Conservation (phyloP, 2,888 invertebrate genomes). For the Pteria penguin region DNA sequence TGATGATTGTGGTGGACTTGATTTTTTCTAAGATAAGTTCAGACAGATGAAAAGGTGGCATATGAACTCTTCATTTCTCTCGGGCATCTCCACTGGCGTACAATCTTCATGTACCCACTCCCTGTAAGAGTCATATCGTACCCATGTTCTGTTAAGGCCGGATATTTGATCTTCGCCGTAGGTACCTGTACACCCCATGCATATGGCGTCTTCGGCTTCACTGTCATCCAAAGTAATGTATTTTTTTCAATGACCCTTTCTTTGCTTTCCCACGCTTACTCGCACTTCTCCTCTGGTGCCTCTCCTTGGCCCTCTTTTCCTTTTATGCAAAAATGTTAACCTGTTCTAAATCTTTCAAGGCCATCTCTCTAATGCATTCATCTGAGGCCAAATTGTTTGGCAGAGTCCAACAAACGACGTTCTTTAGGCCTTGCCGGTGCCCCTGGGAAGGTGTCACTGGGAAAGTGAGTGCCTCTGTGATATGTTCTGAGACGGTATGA, state of each 20-base stretch:
- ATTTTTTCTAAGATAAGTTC: too few species aligned
- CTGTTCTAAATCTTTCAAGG: neutral
- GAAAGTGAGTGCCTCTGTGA: neutral
- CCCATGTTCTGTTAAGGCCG: neutral
- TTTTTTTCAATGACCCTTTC: neutral
- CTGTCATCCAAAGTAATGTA: neutral
- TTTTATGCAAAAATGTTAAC: neutral
- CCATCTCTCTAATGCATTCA: neutral
- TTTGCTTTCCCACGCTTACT: neutral
- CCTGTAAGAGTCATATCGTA: neutral
- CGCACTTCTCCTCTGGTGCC: neutral
- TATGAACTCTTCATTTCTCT: neutral
- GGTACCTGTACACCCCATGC: neutral
- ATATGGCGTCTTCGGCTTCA: neutral
- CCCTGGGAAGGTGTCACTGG: neutral
- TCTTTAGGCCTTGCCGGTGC: neutral
- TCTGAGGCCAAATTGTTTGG: neutral
- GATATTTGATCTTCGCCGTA: neutral
- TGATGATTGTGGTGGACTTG: too few species aligned
- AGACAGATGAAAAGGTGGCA: neutral
- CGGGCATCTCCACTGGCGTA: neutral
- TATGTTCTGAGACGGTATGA: neutral
- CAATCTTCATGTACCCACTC: neutral
- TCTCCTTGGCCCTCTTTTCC: neutral
- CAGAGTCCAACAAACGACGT: too few species aligned